Conservation (phyloP, 1,140 invertebrate genomes). For the Eupeodes corollae region DNA sequence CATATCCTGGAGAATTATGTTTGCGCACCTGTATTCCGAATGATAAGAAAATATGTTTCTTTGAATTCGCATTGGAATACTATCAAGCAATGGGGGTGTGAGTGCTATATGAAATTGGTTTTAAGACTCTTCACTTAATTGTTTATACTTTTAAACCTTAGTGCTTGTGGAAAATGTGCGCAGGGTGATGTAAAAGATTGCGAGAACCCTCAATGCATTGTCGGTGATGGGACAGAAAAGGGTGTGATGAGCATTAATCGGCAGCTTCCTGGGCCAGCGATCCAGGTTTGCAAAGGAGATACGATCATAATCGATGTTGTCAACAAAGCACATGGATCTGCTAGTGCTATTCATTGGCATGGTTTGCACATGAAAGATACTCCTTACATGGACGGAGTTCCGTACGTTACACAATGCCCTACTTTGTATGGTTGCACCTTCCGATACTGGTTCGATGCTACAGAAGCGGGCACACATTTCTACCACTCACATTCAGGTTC, state of each 20-base stretch:
- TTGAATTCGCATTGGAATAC: conserved; percentile 39
- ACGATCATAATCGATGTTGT: conserved; percentile 41
- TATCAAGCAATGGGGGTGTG: conserved; percentile 38
- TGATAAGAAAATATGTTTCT: conserved; percentile 34
- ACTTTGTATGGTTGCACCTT: conserved; percentile 41
- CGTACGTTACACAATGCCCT: conserved; percentile 54
- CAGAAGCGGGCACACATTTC: conserved; percentile 43
- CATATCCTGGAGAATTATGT: conserved; percentile 8
- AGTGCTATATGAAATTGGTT: no score
- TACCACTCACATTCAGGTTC: conserved; percentile 50
- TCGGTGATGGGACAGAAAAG: conserved; percentile 41
- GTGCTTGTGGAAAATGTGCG: conserved; percentile 23
- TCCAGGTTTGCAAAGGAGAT: conserved; percentile 47
- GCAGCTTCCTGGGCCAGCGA: conserved; percentile 44
- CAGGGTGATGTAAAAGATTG: conserved; percentile 33
- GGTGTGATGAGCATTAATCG: conserved; percentile 43
- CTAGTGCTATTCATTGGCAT: conserved; percentile 40
- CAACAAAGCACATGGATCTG: conserved; percentile 39
- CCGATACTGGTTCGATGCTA: conserved; percentile 39
- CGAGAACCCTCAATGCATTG: conserved; percentile 41
- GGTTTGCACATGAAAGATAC: conserved; percentile 35
- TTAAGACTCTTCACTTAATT: no score
- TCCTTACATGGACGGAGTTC: conserved; percentile 48
- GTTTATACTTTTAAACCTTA: conserved; percentile 2
- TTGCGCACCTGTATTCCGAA: conserved; percentile 9